Base-by-base conservation (phyloP, 1,140 invertebrate species). In the Drosophila sturtevanti region DNA sequence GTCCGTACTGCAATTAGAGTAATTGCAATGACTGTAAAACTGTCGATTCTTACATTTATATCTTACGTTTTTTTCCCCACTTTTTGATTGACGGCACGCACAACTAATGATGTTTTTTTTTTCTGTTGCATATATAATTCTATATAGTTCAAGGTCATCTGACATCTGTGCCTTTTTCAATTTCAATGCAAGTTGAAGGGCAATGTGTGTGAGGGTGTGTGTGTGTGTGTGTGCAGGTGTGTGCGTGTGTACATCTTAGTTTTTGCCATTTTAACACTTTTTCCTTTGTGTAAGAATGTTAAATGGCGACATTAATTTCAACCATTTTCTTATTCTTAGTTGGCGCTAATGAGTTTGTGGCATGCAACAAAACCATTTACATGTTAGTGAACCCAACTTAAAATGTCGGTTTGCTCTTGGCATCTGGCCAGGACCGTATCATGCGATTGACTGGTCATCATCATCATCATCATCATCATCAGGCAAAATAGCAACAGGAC, bases 401-500 rank as follows among this genome's bases (percentile, higher is more conserved):
- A 67, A 37, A 75, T 64, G 60, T 37, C n/a, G n/a, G 72, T 35
- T 63, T 62, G 37, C 21, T 22, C 41, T 63, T 78, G 79, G 74
- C 74, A 34, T 12, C 38, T 51, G 54, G 59, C 73, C 78, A 72
- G 63, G 27, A 4, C 11, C 37, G 38, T 44, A 38, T 61, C 69
- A 70, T 64, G 61, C 68, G 56, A 31, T 51, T 64, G 37, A 27
- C 16, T 51, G 37, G 31, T 35, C 62, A 51, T 34, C 24, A 37
- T n/a, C 27, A 12, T 10, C 4, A 18, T n/a, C 27, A 22, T 7
- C 48, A 21, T 24, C 44, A 27, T 24, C 24, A 24, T 24, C 2
- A 24, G n/a, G n/a, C n/a, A n/a, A n/a, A n/a, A n/a, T n/a, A 54
- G 77, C 81, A 85, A 86, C 82, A 86, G 81, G 82, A 44, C 41